phyloP scores from a whole-genome alignment of 37 sponge, comb jelly and placozoan species.

The Amphimedon queenslandica region DNA sequence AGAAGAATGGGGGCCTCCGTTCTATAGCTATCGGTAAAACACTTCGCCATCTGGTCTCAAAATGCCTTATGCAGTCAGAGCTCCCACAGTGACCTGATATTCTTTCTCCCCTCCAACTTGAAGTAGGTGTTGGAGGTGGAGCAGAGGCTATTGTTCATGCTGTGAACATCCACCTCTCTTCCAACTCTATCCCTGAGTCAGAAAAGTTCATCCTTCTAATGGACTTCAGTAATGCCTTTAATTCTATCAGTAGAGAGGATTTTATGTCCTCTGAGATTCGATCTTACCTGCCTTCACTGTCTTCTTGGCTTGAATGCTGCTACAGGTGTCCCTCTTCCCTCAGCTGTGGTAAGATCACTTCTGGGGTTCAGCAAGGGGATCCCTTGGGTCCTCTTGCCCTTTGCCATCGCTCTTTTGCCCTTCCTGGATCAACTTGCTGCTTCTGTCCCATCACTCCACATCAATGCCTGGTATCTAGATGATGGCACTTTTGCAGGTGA shows the following conservation, averaged over 20 bases:
- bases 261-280: neutral
- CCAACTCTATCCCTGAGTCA: neutral
- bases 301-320: too few relatives aligned
- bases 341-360: too few relatives aligned
- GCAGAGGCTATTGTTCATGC: conserved; percentile 13
- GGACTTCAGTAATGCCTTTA: conserved; percentile 19
- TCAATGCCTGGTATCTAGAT: too few relatives aligned
- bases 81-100: neutral
- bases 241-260: too few relatives aligned
- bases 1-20: conserved; percentile 14
- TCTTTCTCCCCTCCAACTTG: conserved; percentile 6
- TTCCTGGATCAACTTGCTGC: too few relatives aligned
- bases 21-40: conserved; percentile 17
- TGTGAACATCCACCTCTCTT: neutral
- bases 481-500: too few relatives aligned
- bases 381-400: too few relatives aligned
- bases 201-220: conserved; percentile 4
- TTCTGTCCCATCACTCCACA: too few relatives aligned
- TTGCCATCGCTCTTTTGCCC: too few relatives aligned
- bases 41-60: conserved; percentile 6
- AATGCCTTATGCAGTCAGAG: neutral
- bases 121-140: conserved; percentile 7
- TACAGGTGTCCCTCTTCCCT: too few relatives aligned
- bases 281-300: neutral
- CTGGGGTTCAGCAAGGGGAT: too few relatives aligned